Evolutionary conservation across 2,888 invertebrate genomes (phyloP).

Genomic region (Aphodius sticticus): DNA sequence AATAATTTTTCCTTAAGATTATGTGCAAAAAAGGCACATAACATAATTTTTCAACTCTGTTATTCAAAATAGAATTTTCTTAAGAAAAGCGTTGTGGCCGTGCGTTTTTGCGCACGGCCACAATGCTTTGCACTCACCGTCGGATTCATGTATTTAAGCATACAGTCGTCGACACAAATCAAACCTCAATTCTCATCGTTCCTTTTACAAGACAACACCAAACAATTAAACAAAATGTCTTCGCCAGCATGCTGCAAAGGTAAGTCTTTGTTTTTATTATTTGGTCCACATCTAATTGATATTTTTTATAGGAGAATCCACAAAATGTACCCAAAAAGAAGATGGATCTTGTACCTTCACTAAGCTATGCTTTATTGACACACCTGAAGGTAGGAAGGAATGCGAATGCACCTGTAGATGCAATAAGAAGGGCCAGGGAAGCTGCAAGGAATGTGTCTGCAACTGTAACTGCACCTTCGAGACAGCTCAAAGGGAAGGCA

Average conservation of each 20-base stretch:
- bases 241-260: slow-evolving; percentile 6
- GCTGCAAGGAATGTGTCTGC: slow-evolving; percentile 37
- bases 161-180: background rate
- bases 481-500: slow-evolving; percentile 32
- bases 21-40: no score
- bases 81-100: no score
- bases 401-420: slow-evolving; percentile 40
- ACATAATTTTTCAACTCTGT: no score
- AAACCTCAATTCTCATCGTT: background rate
- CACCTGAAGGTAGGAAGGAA: slow-evolving; percentile 36
- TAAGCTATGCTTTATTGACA: slow-evolving; percentile 28
- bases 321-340: slow-evolving; percentile 25
- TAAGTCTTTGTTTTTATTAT: background rate
- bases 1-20: no score
- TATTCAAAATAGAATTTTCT: background rate
- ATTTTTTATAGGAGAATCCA: background rate
- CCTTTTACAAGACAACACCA: background rate
- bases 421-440: background rate
- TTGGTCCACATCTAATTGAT: background rate
- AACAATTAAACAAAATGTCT: slow-evolving; percentile 5
- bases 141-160: slow-evolving; percentile 7
- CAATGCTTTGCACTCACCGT: slow-evolving; percentile 15
- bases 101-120: slow-evolving; percentile 12
- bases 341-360: slow-evolving; percentile 32
- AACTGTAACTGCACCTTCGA: slow-evolving; percentile 36